These are phyloP conservation scores for Meloidogyne floridensis DNA, from an alignment of 1,140 invertebrate species.

Conservation along the genomic window DNA sequence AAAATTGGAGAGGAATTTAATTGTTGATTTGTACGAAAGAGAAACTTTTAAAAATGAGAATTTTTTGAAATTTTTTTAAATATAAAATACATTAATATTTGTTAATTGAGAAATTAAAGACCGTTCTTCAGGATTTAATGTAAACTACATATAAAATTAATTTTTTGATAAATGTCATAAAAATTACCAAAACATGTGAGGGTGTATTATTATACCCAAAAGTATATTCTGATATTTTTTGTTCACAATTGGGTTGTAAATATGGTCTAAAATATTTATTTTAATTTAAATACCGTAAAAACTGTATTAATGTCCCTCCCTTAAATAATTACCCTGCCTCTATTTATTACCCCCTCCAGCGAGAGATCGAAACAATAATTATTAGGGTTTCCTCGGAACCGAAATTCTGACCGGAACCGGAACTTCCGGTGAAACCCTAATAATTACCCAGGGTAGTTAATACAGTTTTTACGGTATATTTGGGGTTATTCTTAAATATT, in stretches of 20 bases:
- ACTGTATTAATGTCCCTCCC: no score
- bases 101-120: slow-evolving; percentile 19
- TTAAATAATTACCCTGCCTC: no score
- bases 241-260: slow-evolving; percentile 10
- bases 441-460: no score
- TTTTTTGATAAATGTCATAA: not conserved
- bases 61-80: no score
- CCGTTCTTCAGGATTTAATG: slow-evolving; percentile 14
- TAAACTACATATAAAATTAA: slow-evolving; percentile 23
- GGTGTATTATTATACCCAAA: slow-evolving; percentile 24
- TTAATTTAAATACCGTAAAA: no score
- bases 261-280: slow-evolving; percentile 7
- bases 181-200: slow-evolving; percentile 8
- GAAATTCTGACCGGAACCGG: no score
- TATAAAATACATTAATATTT: slow-evolving; percentile 21
- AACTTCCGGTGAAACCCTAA: no score
- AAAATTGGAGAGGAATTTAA: slow-evolving; percentile 17
- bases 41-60: slow-evolving; percentile 16
- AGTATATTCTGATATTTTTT: not conserved
- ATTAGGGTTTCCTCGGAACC: no score
- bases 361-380: no score
- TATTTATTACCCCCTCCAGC: no score
- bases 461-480: no score
- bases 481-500: no score
- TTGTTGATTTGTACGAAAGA: slow-evolving; percentile 31